phyloP scores from a whole-genome alignment of 2,113 vertebrate species.

The Ptilorrhoa leucosticta region DNA sequence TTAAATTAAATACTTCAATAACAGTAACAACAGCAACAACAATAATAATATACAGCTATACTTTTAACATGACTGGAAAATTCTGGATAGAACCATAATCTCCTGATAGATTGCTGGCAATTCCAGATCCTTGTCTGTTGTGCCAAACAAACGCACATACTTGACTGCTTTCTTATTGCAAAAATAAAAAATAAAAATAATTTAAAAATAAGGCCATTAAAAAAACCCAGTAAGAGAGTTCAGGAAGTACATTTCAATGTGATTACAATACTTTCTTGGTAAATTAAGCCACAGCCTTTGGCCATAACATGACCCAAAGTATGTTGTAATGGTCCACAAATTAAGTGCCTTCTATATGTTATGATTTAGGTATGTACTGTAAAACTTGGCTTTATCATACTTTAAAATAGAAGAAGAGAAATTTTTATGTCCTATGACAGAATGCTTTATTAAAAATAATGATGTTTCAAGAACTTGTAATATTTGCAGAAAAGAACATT shows the following conservation, averaged over 20 bases:
- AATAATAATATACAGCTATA: not conserved
- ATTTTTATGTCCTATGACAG: not conserved
- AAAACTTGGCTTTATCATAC: not conserved
- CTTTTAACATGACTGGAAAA: not conserved
- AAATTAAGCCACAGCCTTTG: not conserved
- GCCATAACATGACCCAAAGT: not conserved
- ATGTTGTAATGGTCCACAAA: not conserved
- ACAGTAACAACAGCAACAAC: not conserved
- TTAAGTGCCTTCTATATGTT: not conserved
- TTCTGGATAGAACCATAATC: not conserved
- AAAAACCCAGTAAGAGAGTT: not conserved
- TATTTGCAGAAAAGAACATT: not conserved
- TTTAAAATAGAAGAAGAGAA: not conserved
- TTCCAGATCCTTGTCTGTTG: not conserved
- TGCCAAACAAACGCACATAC: not conserved
- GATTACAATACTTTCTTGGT: not conserved
- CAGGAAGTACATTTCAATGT: not conserved
- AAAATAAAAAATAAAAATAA: not conserved
- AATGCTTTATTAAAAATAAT: slow-evolving; percentile 36
- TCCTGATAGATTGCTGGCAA: not conserved
- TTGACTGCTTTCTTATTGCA: not conserved
- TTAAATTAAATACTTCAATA: not conserved
- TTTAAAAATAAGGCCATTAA: not conserved
- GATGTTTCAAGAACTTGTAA: not conserved
- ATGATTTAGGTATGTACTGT: not conserved